Base-by-base conservation (phyloP, 1,140 invertebrate species). In the Drosophila kanapiae region DNA sequence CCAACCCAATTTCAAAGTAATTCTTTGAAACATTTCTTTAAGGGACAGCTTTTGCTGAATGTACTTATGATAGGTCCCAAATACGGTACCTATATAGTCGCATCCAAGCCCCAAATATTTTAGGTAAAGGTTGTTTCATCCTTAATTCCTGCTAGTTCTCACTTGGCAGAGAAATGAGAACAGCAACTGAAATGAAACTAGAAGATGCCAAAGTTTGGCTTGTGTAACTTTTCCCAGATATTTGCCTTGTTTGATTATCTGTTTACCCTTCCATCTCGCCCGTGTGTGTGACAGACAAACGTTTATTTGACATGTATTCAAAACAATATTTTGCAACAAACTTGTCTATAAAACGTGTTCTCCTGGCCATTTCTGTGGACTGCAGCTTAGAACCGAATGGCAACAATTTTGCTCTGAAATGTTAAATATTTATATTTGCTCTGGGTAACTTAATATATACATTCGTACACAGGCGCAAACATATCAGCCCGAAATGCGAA, bases 351-450 rank as follows among this genome's bases (percentile, higher is more conserved):
- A 74, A 79, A 61, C 62, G 62, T 77, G 72, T 54, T 33, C 43
- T 71, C 27, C 54, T 78, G 62, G 18, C 43, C 70, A 78, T 84
- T 81, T 69, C 31, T 42, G 23, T 29, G 53, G 31, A 59, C 38
- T 54, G 58, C 40, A 60, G 61, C 48, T 60, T 33, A 48, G 71
- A 82, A 72, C 59, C 59, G 68, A 78, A 80, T 68, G 78, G 70
- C 64, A 74, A 80, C 84, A 71, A 84, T 90, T 56, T 80, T 68
- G 18, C 61, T 47, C 35, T 63, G 59, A 68, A 84, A 78, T 84
- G 85, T 78, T 80, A 83, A 88, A 87, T 84, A 90, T 87, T 87
- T 68, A 78, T 88, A 67, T 83, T 80, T 87, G 58, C 57, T 59
- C 49, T 53, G 16, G 49, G 62, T 68, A 78, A 78, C 75, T 77